These are phyloP conservation scores for Condylura cristata DNA, from an alignment of 2,113 vertebrate species.

Conservation along the genomic window DNA sequence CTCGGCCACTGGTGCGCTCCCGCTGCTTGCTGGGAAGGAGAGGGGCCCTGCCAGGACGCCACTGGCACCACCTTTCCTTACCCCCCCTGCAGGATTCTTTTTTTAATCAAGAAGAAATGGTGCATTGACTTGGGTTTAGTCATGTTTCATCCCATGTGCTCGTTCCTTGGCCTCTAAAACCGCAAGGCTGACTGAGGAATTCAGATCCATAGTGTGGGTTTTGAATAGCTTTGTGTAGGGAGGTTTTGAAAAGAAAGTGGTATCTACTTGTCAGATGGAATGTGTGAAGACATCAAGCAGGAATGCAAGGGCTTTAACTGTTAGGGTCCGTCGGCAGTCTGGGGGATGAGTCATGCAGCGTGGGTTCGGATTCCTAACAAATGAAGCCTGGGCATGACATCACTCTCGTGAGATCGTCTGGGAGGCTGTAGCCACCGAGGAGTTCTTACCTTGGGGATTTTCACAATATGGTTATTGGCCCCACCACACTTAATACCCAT, in stretches of 20 bases:
- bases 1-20: background rate
- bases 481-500: slow-evolving; percentile 18
- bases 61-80: background rate
- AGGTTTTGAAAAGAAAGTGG: slow-evolving; percentile 80
- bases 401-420: slow-evolving; percentile 68
- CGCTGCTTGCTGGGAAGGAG: background rate
- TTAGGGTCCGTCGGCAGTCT: slow-evolving; percentile 81
- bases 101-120: slow-evolving; percentile 64
- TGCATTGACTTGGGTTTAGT: slow-evolving; percentile 58
- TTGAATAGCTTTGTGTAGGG: slow-evolving; percentile 77
- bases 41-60: background rate
- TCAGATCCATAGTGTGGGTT: slow-evolving; percentile 61
- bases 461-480: slow-evolving; percentile 20
- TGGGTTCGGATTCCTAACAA: slow-evolving; percentile 84
- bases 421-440: background rate
- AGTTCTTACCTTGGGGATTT: slow-evolving; percentile 58
- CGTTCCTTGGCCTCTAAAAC: slow-evolving; percentile 62
- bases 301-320: slow-evolving; percentile 86
- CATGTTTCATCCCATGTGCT: slow-evolving; percentile 67
- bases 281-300: slow-evolving; percentile 80
- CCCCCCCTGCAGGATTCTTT: slow-evolving; percentile 65
- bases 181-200: slow-evolving; percentile 79
- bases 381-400: slow-evolving; percentile 78
- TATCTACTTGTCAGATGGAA: slow-evolving; percentile 77
- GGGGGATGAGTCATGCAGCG: slow-evolving; percentile 83